phyloP scores from a whole-genome alignment of 2,888 invertebrate genomes.

The Caenorhabditis uteleia region DNA sequence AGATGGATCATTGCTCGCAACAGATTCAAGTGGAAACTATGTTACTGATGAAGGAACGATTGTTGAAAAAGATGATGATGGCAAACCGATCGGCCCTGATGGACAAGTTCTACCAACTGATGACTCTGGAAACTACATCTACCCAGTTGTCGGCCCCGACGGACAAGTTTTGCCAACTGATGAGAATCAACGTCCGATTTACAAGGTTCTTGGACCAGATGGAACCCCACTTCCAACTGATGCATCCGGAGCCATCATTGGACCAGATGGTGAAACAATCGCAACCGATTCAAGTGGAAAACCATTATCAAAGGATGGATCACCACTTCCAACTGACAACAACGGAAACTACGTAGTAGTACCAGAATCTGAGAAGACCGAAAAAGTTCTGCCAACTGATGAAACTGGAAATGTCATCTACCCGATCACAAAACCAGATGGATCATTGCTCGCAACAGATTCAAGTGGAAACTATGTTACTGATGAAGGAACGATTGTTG shows the following conservation, averaged over 20 bases:
- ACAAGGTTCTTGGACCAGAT: conserved; percentile 20
- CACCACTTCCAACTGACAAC: conserved; percentile 10
- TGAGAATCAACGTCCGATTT: conserved; percentile 5
- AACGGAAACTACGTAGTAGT: conserved; percentile 5
- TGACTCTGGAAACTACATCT: conserved; percentile 29
- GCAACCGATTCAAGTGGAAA: conserved; percentile 26
- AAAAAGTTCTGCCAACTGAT: conserved; percentile 13
- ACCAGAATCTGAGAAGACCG: not conserved
- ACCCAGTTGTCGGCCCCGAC: conserved; percentile 19
- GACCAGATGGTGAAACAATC: conserved; percentile 11
- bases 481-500: conserved; percentile 11
- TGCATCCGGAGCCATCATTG: conserved; percentile 19
- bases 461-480: conserved; percentile 34
- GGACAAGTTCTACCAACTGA: conserved; percentile 44
- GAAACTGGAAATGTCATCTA: conserved; percentile 19
- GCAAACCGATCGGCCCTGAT: conserved; percentile 37
- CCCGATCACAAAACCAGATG: conserved; percentile 31
- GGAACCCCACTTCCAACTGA: conserved; percentile 5
- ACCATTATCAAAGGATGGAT: conserved; percentile 7
- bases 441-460: conserved; percentile 19
- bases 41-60: conserved; percentile 5
- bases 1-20: conserved; percentile 19
- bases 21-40: conserved; percentile 19
- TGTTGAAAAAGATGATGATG: conserved; percentile 11
- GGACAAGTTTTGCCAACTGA: conserved; percentile 9